Percentiles rank a stretch among this genome's conserved stretches.
Evolutionary conservation across 2,888 invertebrate genomes (phyloP).

Genomic region (Meloe dianella): DNA sequence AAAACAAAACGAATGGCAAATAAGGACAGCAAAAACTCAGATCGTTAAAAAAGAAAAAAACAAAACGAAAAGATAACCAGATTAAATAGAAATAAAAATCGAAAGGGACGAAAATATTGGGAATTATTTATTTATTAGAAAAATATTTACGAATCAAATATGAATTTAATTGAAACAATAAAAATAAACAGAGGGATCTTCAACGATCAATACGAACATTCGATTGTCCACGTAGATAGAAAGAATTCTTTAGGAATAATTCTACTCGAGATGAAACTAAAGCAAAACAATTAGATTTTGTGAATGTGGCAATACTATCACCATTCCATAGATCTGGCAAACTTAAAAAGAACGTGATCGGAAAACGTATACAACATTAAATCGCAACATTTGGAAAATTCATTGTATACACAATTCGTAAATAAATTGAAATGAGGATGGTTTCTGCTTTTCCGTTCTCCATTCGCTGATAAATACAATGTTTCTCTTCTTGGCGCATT

Average conservation of each 20-base stretch:
- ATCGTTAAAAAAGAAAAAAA: neutral
- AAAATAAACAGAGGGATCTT: too few species aligned
- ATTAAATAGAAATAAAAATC: slow-evolving; percentile 5
- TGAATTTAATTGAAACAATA: too few species aligned
- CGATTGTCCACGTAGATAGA: too few species aligned
- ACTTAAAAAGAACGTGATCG: slow-evolving; percentile 26
- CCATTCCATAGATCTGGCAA: neutral
- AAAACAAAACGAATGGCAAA: neutral
- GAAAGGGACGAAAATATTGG: too few species aligned
- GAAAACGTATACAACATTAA: slow-evolving; percentile 35
- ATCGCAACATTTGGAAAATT: slow-evolving; percentile 42
- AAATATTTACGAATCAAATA: too few species aligned
- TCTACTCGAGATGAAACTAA: neutral
- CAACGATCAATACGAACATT: too few species aligned
- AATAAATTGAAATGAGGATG: slow-evolving; percentile 17
- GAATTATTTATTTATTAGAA: too few species aligned
- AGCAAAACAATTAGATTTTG: slow-evolving; percentile 17
- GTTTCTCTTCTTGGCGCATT: neutral
- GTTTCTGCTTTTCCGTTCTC: neutral
- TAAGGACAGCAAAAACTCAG: slow-evolving; percentile 9
- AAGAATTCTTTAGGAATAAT: neutral
- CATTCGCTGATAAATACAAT: neutral
- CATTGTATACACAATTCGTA: slow-evolving; percentile 36
- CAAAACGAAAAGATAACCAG: neutral
- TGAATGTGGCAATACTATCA: slow-evolving; percentile 7